Evolutionary conservation across 2,888 invertebrate species (phyloP), one percentile per base, ranked within the genome.

Genomic region (Oegoconia quadripuncta): DNA sequence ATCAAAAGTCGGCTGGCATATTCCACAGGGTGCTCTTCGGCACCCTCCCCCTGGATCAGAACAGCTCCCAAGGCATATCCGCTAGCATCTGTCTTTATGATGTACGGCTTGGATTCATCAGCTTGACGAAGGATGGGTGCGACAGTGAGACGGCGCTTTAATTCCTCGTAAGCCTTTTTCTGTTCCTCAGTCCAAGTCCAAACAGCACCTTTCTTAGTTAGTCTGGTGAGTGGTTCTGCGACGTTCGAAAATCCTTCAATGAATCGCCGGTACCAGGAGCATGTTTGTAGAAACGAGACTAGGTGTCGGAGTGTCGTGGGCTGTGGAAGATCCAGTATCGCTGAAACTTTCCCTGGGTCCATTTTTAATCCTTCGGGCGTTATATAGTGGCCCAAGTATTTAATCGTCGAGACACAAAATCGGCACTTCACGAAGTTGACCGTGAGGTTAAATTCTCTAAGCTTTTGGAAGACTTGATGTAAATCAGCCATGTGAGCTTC

Each of bases 1-100:
- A 29, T 45, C 0, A 59, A 34, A 0, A 59, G 39, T 1, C 55
- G 42, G 15, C 59, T 55, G 5, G 55, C 54, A 15, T 52, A 57
- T 14, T 55, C 49, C 11, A 55, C 31, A 3, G 59, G 50, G 8
- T 44, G 43, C 18, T 55, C 52, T 6, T 34, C 48, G 20, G 48
- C 52, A 13, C 15, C 16, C 34, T 26, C 26, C 26, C 26, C 26
- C 26, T 26, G 26, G 9, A 26, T n/a, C n/a, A n/a, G n/a, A n/a
- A n/a, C n/a, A n/a, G n/a, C n/a, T n/a, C n/a, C n/a, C n/a, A n/a
- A n/a, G 3, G 60, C 65, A 30, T 55, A 68, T 13, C 15, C 41
- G 32, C 56, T 58, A 0, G 51, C 36, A 26, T 62, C 55, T 1
- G 42, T 46, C 9, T 42, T 46, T 1, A 46, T 32, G 2, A 16